A percentile compares a stretch with the other conserved stretches of the same genome.
phyloP scores from a whole-genome alignment of 2,113 vertebrate genomes.

The Amphiprion percula region DNA sequence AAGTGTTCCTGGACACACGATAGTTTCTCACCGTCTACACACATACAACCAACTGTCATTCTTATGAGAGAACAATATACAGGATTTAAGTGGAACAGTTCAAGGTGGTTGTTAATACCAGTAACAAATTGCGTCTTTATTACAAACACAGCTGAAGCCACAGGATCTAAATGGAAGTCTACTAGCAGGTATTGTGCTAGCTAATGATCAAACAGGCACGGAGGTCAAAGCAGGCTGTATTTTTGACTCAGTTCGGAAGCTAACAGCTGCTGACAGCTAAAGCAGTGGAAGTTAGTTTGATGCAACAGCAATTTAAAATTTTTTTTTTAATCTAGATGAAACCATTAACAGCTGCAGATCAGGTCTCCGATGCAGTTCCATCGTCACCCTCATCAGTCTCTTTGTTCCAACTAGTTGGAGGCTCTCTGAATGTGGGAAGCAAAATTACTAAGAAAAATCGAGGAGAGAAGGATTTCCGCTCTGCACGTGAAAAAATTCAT shows the following conservation, averaged over 20 bases:
- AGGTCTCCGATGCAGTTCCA: conserved; percentile 35
- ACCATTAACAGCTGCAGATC: conserved; percentile 34
- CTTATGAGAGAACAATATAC: conserved; percentile 40
- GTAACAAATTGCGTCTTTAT: conserved; percentile 19
- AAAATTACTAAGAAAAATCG: conserved; percentile 18
- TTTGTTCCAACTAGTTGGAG: conserved; percentile 7
- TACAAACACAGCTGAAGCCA: conserved; percentile 54
- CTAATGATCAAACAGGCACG: background rate
- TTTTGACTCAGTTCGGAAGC: conserved; percentile 20
- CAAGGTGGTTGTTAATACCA: conserved; percentile 19
- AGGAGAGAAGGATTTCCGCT: conserved; percentile 3
- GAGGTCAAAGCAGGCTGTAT: conserved; percentile 37
- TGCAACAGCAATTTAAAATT: conserved; percentile 30
- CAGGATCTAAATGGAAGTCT: conserved; percentile 40
- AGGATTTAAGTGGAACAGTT: conserved; percentile 29
- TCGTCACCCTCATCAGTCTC: background rate
- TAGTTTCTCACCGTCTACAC: background rate
- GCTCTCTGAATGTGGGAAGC: conserved; percentile 14
- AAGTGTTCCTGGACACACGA: conserved; percentile 42
- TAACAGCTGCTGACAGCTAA: conserved; percentile 38
- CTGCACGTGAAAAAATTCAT: background rate
- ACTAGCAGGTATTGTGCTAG: background rate
- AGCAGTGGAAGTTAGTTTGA: conserved; percentile 36
- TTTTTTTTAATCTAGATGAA: conserved; percentile 33
- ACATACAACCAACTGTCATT: conserved; percentile 20